Evolutionary conservation across 2,888 invertebrate species (phyloP), one percentile per base, ranked within the genome.

Genomic region (Nomada hirtipes): DNA sequence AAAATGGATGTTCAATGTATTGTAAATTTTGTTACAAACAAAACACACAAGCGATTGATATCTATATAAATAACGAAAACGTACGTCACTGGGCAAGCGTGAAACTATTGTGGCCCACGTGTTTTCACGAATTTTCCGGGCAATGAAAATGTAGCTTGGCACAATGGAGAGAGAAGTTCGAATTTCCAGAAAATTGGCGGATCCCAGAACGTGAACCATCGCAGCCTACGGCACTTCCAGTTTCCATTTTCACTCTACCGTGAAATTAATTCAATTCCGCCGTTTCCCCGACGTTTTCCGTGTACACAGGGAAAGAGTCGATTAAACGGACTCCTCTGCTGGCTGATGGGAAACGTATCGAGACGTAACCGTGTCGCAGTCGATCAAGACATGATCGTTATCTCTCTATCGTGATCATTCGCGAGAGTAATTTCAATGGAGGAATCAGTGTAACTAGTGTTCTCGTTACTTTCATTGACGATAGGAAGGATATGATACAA

Each of bases 221-320:
- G 29, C 4, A 52, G 63, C 68, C 65, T 47, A 36, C 15, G 44
- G 23, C 52, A 36, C 71, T 61, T 13, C 52, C 11, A 70, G 65
- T 65, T 80, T 79, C 68, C 79, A 64, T 72, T 80, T 63, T 80
- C 80, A 20, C 26, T 69, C 72, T 59, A 73, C 79, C 80, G 68
- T 80, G 80, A 80, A 80, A 80, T 80, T 79, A 80, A 80, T 80
- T 80, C 80, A 64, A 72, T 64, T 79, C 57, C 29, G 23, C 26
- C 20, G 11, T 61, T 68, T 71, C 42, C 47, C 60, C 18, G 29
- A 7, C 61, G 47, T 20, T 60, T 20, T 26, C 50, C 29, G 26
- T 68, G 42, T 52, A 67, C 36, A 29, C 57, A 15, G 20, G 50
- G 59, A 68, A 72, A 68, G 47, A 59, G 61, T 68, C 78, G 57